Conservation (phyloP, 2,888 invertebrate species). For the Ormyrus pomaceus region DNA sequence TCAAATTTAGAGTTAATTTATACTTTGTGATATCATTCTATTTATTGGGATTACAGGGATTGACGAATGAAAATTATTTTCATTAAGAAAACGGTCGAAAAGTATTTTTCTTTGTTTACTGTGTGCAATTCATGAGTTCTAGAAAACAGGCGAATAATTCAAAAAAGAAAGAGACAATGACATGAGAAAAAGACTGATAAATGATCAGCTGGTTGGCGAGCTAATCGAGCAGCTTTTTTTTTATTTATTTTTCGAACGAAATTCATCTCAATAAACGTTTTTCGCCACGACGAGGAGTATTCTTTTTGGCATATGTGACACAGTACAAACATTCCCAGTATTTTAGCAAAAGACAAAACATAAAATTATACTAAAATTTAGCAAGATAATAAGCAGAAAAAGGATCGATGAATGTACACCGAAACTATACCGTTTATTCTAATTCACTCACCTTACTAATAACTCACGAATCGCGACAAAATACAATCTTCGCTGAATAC, state of each 20-base stretch:
- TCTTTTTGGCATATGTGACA: slow-evolving; percentile 33
- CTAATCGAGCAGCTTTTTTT: slow-evolving; percentile 23
- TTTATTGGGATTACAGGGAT: too few relatives aligned
- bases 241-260: slow-evolving; percentile 24
- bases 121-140: slow-evolving; percentile 20
- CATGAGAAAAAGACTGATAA: slow-evolving; percentile 55
- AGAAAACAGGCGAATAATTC: slow-evolving; percentile 19
- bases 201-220: slow-evolving; percentile 48
- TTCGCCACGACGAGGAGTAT: slow-evolving; percentile 9
- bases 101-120: slow-evolving; percentile 22
- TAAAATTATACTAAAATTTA: neutral
- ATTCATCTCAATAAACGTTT: neutral
- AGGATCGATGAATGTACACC: slow-evolving; percentile 6
- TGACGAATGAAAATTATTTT: too few relatives aligned
- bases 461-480: slow-evolving; percentile 10
- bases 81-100: too few relatives aligned
- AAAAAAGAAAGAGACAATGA: slow-evolving; percentile 45
- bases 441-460: neutral
- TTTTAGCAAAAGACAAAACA: slow-evolving; percentile 30
- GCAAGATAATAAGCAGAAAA: neutral
- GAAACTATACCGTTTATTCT: neutral
- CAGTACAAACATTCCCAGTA: slow-evolving; percentile 55
- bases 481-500: slow-evolving; percentile 8
- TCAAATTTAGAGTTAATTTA: neutral
- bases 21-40: too few relatives aligned